Base-by-base conservation (phyloP, 2,888 invertebrate genomes). In the Sthenelais limicola region DNA sequence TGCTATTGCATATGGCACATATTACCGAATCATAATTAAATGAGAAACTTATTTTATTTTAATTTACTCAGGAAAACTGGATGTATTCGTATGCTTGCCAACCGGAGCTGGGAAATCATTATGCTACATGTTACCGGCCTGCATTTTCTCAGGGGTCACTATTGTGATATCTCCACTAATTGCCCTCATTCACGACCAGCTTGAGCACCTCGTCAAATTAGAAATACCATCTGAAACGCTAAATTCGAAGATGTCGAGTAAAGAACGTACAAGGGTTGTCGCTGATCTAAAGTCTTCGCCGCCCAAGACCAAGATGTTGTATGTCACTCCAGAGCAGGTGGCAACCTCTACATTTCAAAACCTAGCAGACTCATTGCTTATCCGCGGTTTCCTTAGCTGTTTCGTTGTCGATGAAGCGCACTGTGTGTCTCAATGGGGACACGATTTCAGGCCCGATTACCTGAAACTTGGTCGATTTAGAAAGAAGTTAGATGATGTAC, bases 51-150 rank as follows among this genome's bases (percentile, higher is more conserved):
- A n/a, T n/a, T n/a, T 43, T 67, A 12, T 21, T 49, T 3, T 72
- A 18, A 48, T 48, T 56, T 18, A 84, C 83, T 56, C 80, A 89
- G 89, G 88, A 3, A 80, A 93, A 80, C 91, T 92, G 82, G 98
- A 99, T 92, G 94, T 97, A 0, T 96, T 94, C 86, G 92, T 99
- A 15, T 97, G 95, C 77, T 97, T 99, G 97, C 99, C 99, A 0
- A 99, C 99, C 4, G 99, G 99, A 43, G 89, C 89, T 47, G 99
- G 99, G 48, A 99, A 99, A 89, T 98, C 98, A 0, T 89, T 99
- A 26, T 98, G 98, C 88, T 99, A 96, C 89, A 98, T 98, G 88
- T 90, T 99, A 78, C 99, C 99, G 43, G 96, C 97, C 0, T 91
- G 97, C 79, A 89, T 96, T 81, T 91, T 92, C 71, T 92, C 72